A percentile compares a stretch with the other conserved stretches of the same genome.
Evolutionary conservation across 2,797 vertebrate genomes (phyloP).

Genomic region (Atherinosoma microstoma): DNA sequence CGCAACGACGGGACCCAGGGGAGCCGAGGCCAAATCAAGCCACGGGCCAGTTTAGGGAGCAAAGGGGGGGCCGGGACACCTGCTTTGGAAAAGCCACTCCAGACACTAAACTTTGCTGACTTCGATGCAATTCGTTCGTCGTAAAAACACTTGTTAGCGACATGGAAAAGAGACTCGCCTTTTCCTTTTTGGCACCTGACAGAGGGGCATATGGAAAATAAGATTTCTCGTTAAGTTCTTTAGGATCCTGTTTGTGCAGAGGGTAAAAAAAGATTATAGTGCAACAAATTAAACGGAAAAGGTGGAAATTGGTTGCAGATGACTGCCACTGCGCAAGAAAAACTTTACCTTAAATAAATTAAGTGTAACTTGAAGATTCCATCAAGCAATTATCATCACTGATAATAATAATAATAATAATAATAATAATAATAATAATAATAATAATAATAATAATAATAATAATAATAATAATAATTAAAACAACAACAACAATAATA

Average conservation of each 20-base stretch:
- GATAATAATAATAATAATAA: neutral
- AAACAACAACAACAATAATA: no score
- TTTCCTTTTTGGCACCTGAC: constrained; percentile 79
- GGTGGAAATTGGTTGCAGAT: neutral
- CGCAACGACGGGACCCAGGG: constrained; percentile 87
- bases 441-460: neutral
- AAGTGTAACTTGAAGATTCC: neutral
- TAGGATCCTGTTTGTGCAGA: constrained; percentile 73
- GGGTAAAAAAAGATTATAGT: constrained; percentile 49
- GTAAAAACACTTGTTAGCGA: constrained; percentile 74
- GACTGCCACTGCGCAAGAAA: neutral
- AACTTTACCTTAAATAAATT: neutral
- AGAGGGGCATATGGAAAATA: constrained; percentile 73
- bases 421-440: neutral
- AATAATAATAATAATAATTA: no score
- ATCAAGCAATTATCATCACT: neutral
- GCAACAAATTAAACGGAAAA: constrained; percentile 37
- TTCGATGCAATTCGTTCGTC: constrained; percentile 77
- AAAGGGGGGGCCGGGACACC: constrained; percentile 76
- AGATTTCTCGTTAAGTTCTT: constrained; percentile 78
- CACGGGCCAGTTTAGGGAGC: constrained; percentile 62
- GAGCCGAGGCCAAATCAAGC: constrained; percentile 74
- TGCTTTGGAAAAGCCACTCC: constrained; percentile 86
- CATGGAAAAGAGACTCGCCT: constrained; percentile 79
- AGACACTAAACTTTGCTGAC: constrained; percentile 78